Conservation (phyloP, 2,888 invertebrate genomes). For the Diplazon laetatorius region DNA sequence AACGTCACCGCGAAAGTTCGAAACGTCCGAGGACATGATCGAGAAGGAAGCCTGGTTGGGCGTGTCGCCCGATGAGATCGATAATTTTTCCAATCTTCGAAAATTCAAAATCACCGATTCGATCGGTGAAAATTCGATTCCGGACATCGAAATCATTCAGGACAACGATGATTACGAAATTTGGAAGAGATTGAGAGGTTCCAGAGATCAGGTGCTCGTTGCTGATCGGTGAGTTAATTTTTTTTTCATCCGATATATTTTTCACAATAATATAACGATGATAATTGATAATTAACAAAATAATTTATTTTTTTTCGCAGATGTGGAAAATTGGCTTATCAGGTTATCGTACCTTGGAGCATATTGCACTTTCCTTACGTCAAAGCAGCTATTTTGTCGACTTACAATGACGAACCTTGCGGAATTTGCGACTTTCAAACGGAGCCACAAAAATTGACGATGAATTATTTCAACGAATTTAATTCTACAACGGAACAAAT, state of each 20-base stretch:
- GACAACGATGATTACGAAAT: constrained; percentile 71
- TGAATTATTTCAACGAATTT: neutral
- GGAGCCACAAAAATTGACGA: neutral
- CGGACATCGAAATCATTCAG: constrained; percentile 71
- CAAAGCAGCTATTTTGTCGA: constrained; percentile 80
- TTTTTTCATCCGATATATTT: too few relatives aligned
- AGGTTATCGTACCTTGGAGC: constrained; percentile 81
- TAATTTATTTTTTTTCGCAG: constrained; percentile 64
- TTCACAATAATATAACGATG: too few relatives aligned
- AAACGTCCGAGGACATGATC: constrained; percentile 65
- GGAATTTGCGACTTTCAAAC: constrained; percentile 73
- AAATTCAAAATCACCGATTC: constrained; percentile 62
- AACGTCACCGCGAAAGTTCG: constrained; percentile 43
- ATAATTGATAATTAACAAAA: too few relatives aligned
- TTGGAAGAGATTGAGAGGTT: constrained; percentile 72
- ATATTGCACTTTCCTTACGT: constrained; percentile 80
- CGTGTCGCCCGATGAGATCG: constrained; percentile 67
- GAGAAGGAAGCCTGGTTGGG: constrained; percentile 72
- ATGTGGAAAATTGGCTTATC: constrained; percentile 79
- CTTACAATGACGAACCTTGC: constrained; percentile 80
- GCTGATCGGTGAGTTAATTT: constrained; percentile 72
- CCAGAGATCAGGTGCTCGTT: constrained; percentile 75
- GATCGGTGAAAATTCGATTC: constrained; percentile 56
- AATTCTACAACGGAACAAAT: neutral
- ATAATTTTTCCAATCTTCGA: constrained; percentile 59